Conservation (phyloP, 2,888 invertebrate species). For the Drosophila prolongata region DNA sequence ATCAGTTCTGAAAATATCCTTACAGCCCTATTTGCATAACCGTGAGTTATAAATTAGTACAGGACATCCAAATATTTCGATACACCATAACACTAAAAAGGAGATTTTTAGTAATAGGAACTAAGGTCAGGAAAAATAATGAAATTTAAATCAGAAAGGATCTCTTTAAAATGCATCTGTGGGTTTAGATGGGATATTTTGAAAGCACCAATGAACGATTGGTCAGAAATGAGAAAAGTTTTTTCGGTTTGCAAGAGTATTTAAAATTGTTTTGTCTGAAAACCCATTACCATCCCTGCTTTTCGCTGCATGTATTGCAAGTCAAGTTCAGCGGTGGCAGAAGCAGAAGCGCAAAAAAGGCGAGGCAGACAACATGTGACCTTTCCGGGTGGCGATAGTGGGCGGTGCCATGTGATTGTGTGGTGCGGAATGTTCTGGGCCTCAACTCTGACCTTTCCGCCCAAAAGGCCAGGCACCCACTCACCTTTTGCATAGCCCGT, state of each 20-base stretch:
- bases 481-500: conserved; percentile 65
- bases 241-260: background rate
- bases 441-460: conserved; percentile 67
- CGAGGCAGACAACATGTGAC: conserved; percentile 42
- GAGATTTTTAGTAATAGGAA: too few species aligned
- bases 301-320: conserved; percentile 9
- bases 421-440: conserved; percentile 34
- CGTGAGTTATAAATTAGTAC: too few species aligned
- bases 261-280: background rate
- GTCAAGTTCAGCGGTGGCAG: conserved; percentile 13
- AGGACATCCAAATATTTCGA: too few species aligned
- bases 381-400: conserved; percentile 18
- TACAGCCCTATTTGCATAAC: too few species aligned
- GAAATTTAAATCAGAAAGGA: too few species aligned
- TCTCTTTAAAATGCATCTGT: too few species aligned
- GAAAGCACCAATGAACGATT: too few species aligned
- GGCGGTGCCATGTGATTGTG: background rate
- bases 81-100: too few species aligned
- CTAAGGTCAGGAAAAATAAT: too few species aligned
- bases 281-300: conserved; percentile 2
- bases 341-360: conserved; percentile 3
- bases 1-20: too few species aligned
- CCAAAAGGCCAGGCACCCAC: conserved; percentile 7
- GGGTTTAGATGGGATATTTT: too few species aligned
- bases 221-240: background rate